These are phyloP conservation scores for Nymphalis polychloros DNA, from an alignment of 2,888 invertebrate genomes.

Conservation along the genomic window DNA sequence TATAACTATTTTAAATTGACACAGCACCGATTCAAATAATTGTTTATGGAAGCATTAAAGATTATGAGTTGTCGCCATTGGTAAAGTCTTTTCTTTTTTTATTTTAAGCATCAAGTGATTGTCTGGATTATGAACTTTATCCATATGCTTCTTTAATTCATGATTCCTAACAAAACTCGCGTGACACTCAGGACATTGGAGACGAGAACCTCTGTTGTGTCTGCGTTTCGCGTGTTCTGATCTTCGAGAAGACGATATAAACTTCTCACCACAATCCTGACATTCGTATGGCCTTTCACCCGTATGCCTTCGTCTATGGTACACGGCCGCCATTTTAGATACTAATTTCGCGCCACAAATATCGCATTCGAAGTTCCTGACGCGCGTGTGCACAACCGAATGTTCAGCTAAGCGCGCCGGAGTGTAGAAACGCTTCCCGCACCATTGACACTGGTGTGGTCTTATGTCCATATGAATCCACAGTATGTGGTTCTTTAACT, in stretches of 20 bases:
- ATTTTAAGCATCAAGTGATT: constrained; percentile 18
- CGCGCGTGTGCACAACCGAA: constrained; percentile 76
- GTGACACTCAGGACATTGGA: constrained; percentile 58
- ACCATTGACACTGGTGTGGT: constrained; percentile 77
- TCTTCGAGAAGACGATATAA: constrained; percentile 69
- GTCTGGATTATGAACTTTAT: constrained; percentile 52
- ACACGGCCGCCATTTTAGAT: constrained; percentile 72
- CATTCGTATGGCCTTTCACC: constrained; percentile 74
- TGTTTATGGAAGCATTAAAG: not conserved
- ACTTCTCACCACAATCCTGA: constrained; percentile 66
- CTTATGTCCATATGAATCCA: constrained; percentile 76
- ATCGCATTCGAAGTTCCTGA: constrained; percentile 77
- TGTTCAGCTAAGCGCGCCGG: constrained; percentile 77
- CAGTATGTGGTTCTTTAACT: constrained; percentile 72
- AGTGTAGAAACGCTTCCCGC: constrained; percentile 77
- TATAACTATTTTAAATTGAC: too few relatives aligned
- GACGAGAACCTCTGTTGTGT: constrained; percentile 60
- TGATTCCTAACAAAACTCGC: constrained; percentile 59
- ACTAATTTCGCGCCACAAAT: constrained; percentile 75
- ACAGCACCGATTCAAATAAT: too few relatives aligned
- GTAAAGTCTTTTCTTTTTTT: constrained; percentile 12
- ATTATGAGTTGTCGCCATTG: not conserved
- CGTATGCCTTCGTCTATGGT: constrained; percentile 72
- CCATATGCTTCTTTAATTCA: constrained; percentile 63
- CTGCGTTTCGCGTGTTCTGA: constrained; percentile 69